Evolutionary conservation across 1,140 invertebrate genomes (phyloP).

Genomic region (Oedothorax gibbosus): DNA sequence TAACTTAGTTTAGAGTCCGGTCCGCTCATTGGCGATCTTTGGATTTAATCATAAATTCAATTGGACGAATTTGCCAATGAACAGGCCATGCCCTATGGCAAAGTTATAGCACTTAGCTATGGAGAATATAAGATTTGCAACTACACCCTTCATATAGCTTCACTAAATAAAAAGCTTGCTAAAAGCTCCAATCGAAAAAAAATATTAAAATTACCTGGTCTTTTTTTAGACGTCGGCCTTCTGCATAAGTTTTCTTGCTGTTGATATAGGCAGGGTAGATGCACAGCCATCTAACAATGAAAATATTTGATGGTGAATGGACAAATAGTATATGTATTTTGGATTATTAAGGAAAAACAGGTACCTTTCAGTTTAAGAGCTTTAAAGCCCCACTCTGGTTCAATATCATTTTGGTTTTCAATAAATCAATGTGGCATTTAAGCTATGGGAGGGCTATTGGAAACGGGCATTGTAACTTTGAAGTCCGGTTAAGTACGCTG

Average conservation of each 20-base stretch:
- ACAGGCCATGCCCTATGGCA: neutral
- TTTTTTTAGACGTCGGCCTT: slow-evolving; percentile 87
- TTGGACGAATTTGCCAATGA: too few species aligned
- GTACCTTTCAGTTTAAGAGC: too few species aligned
- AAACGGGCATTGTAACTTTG: too few species aligned
- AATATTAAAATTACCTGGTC: slow-evolving; percentile 72
- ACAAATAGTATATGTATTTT: neutral
- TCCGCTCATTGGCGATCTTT: too few species aligned
- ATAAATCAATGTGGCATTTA: too few species aligned
- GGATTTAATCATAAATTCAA: too few species aligned
- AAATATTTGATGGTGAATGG: neutral
- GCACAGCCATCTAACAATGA: slow-evolving; percentile 85
- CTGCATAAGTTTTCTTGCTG: slow-evolving; percentile 87
- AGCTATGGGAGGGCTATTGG: too few species aligned
- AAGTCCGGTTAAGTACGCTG: too few species aligned
- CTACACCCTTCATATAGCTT: neutral
- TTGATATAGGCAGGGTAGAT: slow-evolving; percentile 98
- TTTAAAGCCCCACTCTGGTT: too few species aligned
- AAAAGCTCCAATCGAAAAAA: slow-evolving; percentile 15
- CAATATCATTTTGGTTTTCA: too few species aligned
- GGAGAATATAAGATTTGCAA: neutral
- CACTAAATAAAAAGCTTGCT: neutral
- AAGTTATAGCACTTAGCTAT: neutral
- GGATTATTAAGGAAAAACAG: neutral
- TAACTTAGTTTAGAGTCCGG: too few species aligned